These are phyloP conservation scores for Phenganax marumi DNA, from an alignment of 92 coral and sea anemone genomes.

Conservation along the genomic window DNA sequence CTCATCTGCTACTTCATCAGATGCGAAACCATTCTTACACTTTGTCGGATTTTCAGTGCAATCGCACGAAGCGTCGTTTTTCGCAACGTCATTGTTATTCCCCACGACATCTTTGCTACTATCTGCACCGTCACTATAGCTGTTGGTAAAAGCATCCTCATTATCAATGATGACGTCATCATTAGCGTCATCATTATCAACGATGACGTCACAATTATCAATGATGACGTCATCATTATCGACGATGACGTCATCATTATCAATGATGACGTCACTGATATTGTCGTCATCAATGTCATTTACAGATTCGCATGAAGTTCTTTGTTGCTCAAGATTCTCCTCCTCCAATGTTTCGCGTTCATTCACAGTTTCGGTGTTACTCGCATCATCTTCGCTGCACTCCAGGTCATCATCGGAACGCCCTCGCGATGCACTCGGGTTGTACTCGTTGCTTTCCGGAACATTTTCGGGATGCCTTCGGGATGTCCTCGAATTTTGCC, in stretches of 20 bases:
- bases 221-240: too few relatives aligned
- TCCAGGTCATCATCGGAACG: background rate
- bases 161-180: too few relatives aligned
- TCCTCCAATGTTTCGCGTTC: background rate
- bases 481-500: slow-evolving; percentile 31
- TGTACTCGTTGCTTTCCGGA: background rate
- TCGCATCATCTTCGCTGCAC: background rate
- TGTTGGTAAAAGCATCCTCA: background rate
- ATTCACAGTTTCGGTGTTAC: background rate
- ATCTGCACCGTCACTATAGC: background rate
- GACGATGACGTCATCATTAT: too few relatives aligned
- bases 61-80: background rate
- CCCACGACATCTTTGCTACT: background rate
- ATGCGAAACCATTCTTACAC: too few relatives aligned
- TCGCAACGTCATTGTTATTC: background rate
- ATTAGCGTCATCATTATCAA: too few relatives aligned
- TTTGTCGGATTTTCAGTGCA: too few relatives aligned
- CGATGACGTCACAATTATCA: too few relatives aligned
- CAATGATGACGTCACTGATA: too few relatives aligned
- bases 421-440: background rate
- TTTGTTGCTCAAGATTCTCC: background rate
- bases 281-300: slow-evolving; percentile 7
- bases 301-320: background rate
- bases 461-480: slow-evolving; percentile 10
- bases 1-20: background rate